These are phyloP conservation scores for Conops quadrifasciatus DNA, from an alignment of 2,888 invertebrate genomes.

Conservation along the genomic window DNA sequence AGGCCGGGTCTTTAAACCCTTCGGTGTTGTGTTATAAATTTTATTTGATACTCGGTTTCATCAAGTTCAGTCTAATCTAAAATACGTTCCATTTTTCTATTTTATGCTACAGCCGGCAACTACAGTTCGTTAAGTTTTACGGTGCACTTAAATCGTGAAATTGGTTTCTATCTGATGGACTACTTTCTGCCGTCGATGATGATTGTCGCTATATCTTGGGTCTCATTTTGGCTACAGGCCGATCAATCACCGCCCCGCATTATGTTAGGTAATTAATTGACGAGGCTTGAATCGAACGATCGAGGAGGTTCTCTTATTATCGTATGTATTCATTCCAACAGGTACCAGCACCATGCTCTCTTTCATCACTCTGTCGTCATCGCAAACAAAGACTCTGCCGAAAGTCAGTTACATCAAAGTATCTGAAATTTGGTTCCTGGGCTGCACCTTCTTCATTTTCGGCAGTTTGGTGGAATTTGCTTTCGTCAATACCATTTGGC, in stretches of 20 bases:
- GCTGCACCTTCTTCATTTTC: slow-evolving; percentile 60
- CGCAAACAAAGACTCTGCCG: slow-evolving; percentile 58
- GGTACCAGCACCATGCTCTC: slow-evolving; percentile 61
- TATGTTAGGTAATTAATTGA: slow-evolving; percentile 53
- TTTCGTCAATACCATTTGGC: slow-evolving; percentile 60
- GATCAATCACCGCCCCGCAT: slow-evolving; percentile 59
- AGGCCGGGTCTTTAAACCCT: too few species aligned
- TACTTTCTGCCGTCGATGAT: slow-evolving; percentile 61
- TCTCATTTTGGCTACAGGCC: slow-evolving; percentile 59
- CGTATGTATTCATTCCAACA: slow-evolving; percentile 28
- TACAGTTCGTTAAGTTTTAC: slow-evolving; percentile 59
- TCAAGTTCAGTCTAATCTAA: background rate
- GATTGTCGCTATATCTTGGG: slow-evolving; percentile 62
- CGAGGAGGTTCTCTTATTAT: background rate
- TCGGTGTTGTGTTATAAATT: too few species aligned
- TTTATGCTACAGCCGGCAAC: slow-evolving; percentile 49
- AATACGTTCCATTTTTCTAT: background rate
- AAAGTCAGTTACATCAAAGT: slow-evolving; percentile 61
- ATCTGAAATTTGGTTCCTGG: slow-evolving; percentile 59
- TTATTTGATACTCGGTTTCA: background rate
- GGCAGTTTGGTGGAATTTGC: slow-evolving; percentile 60
- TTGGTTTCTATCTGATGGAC: slow-evolving; percentile 58
- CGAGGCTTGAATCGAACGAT: background rate
- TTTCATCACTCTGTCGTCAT: slow-evolving; percentile 57
- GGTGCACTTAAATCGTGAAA: slow-evolving; percentile 57